Conservation (phyloP, 2,888 invertebrate genomes). For the Lasioglossum oenotherae region DNA sequence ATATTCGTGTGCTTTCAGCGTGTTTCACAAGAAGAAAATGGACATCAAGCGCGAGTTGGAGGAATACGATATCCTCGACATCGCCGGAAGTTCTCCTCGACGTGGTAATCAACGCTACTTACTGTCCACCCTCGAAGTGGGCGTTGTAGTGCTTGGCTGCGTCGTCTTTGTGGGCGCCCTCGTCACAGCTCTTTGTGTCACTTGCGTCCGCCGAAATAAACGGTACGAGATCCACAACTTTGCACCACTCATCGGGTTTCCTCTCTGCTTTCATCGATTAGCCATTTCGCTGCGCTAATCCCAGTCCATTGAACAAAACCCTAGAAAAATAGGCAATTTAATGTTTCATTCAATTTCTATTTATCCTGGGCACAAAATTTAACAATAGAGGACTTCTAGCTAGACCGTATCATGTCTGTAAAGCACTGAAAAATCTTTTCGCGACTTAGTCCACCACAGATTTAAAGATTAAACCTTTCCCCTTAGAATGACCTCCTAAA, state of each 20-base stretch:
- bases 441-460: no score
- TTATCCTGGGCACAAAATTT: no score
- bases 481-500: no score
- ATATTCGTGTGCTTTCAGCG: constrained; percentile 84
- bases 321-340: no score
- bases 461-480: no score
- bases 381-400: not conserved
- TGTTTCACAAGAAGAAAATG: constrained; percentile 87
- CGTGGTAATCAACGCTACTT: constrained; percentile 84
- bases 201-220: constrained; percentile 88
- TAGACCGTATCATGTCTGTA: not conserved
- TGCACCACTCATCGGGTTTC: not conserved
- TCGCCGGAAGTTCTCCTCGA: constrained; percentile 85
- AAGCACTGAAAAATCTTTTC: no score
- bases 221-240: constrained; percentile 83
- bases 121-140: constrained; percentile 91
- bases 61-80: constrained; percentile 89
- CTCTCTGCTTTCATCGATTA: not conserved
- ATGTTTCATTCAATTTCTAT: no score
- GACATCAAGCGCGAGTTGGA: constrained; percentile 88
- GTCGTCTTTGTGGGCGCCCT: constrained; percentile 93
- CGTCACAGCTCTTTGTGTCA: constrained; percentile 91
- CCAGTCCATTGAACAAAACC: not conserved
- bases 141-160: constrained; percentile 92
- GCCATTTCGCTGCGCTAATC: not conserved